Evolutionary conservation across 1,140 invertebrate genomes (phyloP).

Genomic region (Carposina sasakii): DNA sequence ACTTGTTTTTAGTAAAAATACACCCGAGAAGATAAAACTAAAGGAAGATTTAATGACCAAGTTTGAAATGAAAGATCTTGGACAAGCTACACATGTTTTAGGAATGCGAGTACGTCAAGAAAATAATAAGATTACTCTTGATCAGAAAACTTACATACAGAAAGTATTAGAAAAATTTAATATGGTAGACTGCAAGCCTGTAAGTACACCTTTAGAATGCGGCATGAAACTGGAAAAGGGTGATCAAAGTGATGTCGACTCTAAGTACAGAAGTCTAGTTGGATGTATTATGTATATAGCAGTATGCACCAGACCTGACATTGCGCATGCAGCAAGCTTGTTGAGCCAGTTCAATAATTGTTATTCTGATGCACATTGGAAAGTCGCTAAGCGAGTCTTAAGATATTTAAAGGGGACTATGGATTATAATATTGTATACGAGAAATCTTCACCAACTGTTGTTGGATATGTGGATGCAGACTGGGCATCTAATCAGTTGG

Average conservation of each 20-base stretch:
- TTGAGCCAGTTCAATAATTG: conserved; percentile 13
- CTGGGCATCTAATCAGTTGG: conserved; percentile 27
- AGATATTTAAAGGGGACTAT: conserved; percentile 10
- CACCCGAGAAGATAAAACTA: conserved; percentile 7
- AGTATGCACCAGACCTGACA: conserved; percentile 10
- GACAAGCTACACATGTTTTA: conserved; percentile 17
- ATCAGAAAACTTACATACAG: conserved; percentile 29
- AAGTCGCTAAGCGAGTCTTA: conserved; percentile 7
- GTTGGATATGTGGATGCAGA: conserved; percentile 43
- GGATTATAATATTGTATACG: background rate
- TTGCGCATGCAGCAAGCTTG: conserved; percentile 6
- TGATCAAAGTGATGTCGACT: background rate
- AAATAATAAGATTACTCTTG: conserved; percentile 18
- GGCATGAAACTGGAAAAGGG: conserved; percentile 18
- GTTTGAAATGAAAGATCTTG: conserved; percentile 25
- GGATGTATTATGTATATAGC: conserved; percentile 11
- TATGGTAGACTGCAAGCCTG: conserved; percentile 27
- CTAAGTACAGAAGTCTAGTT: conserved; percentile 3
- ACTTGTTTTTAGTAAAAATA: conserved; percentile 15
- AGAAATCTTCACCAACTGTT: background rate
- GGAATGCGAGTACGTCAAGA: conserved; percentile 19
- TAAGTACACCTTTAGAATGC: conserved; percentile 27
- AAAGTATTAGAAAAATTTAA: conserved; percentile 20
- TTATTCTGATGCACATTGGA: conserved; percentile 3
- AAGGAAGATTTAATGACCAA: conserved; percentile 17